Base-by-base conservation (phyloP, 2,113 vertebrate species). In the Notiomystis cincta region DNA sequence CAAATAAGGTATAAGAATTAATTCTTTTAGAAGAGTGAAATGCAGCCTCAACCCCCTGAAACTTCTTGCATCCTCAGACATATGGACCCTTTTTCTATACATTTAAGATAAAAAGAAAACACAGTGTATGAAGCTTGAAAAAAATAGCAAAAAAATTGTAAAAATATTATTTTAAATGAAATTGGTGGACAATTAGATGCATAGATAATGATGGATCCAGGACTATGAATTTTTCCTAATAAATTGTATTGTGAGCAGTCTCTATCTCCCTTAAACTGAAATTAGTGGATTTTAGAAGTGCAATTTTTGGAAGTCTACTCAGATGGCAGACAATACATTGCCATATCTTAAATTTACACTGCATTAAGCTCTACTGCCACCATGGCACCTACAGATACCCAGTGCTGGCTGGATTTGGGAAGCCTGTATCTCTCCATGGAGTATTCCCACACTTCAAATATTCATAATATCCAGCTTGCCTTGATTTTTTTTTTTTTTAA, bases 371-470 rank as follows among this genome's bases (percentile, higher is more conserved):
- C 30, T 53, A 2, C 62, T 67, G 2, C 33, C 23, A 72, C 42
- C 35, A 19, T 3, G 5, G 21, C 53, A 47, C 30, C 61, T 79
- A 24, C 0, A 0, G 2, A 28, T 8, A n/a, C 16, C 56, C 35
- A 80, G 0, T 19, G 23, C 1, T 72, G 81, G 47, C 66, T 47
- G 62, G 17, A 87, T 58, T 24, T 71, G 42, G 70, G 38, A 78
- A 82, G 54, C 40, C 30, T 70, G 0, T 13, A 10, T 54, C 31
- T 48, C 69, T 54, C n/a, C 35, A 62, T 18, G 15, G 71, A 88
- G 8, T 25, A 54, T 22, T 80, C 71, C n/a, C 38, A 54, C 40
- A 82, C 6, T 72, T 90, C 35, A 56, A 40, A 3, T 53, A 37
- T 47, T 60, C 45, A 37, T 7, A 66, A 60, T 9, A 42, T 4